Conservation (phyloP, 1,140 invertebrate genomes). For the Adelges cooleyi region DNA sequence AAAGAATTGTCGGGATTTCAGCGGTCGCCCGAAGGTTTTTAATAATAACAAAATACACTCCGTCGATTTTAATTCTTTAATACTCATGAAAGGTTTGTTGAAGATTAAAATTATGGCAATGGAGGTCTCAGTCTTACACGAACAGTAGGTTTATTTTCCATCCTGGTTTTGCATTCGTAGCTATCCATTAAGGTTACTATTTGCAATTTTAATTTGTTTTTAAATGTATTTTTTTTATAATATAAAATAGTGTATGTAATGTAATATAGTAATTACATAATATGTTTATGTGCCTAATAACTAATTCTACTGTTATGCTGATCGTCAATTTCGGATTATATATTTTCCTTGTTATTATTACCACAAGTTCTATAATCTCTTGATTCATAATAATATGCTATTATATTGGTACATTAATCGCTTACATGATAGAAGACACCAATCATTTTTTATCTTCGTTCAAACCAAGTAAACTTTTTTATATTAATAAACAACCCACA, state of each 20-base stretch:
- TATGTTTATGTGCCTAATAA: background rate
- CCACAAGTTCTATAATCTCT: no score
- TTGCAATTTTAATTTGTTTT: background rate
- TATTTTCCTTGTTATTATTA: no score
- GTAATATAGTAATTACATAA: background rate
- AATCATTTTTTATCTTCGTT: no score
- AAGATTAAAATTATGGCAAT: constrained; percentile 16
- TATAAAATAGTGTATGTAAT: background rate
- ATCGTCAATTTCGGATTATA: no score
- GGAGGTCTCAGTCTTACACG: background rate
- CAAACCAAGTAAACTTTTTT: no score
- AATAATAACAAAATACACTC: background rate
- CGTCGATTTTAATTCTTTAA: background rate
- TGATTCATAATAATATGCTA: no score
- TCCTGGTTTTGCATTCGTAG: no score
- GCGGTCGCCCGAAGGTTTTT: constrained; percentile 1
- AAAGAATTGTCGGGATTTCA: constrained; percentile 18
- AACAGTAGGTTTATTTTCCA: no score
- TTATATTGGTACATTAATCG: no score
- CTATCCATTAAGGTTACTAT: background rate
- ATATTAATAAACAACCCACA: no score
- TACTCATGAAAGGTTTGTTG: constrained; percentile 15
- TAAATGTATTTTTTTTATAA: background rate
- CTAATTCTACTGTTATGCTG: background rate
- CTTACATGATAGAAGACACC: no score